A percentile compares a stretch with the other conserved stretches of the same genome.
phyloP scores from a whole-genome alignment of 2,888 invertebrate genomes.

The Eupithecia subumbrata region DNA sequence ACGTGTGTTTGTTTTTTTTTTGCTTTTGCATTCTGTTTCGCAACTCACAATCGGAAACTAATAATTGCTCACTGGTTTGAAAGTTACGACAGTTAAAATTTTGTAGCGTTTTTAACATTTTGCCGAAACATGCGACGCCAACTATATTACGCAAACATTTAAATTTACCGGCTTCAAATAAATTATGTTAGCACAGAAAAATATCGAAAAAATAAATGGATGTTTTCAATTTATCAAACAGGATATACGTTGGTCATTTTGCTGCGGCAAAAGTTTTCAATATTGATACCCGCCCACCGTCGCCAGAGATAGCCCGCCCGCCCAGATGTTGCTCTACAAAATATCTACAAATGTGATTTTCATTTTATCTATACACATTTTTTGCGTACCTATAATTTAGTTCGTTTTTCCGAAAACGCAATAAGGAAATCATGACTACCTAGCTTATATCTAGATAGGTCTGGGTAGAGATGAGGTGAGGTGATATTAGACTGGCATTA shows the following conservation, averaged over 20 bases:
- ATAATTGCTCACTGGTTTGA: background rate
- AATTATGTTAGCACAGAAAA: background rate
- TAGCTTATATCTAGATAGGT: no score
- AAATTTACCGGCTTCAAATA: background rate
- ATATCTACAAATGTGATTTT: background rate
- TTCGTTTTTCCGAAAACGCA: background rate
- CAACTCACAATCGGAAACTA: background rate
- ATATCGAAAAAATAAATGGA: background rate
- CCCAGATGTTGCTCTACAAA: constrained; percentile 5
- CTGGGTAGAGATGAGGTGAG: background rate
- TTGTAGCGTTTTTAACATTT: background rate
- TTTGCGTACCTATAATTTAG: background rate
- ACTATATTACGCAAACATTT: background rate
- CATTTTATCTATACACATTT: background rate
- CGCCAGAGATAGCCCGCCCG: background rate
- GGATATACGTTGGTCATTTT: constrained; percentile 12
- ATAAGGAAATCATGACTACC: background rate
- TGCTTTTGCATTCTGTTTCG: background rate
- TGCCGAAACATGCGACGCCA: background rate
- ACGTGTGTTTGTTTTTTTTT: background rate
- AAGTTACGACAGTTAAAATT: background rate
- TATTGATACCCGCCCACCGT: constrained; percentile 14
- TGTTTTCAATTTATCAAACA: constrained; percentile 17
- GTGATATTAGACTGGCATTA: background rate
- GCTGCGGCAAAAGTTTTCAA: constrained; percentile 14